These are phyloP conservation scores for Trilocha varians DNA, from an alignment of 2,888 invertebrate species.

Conservation along the genomic window DNA sequence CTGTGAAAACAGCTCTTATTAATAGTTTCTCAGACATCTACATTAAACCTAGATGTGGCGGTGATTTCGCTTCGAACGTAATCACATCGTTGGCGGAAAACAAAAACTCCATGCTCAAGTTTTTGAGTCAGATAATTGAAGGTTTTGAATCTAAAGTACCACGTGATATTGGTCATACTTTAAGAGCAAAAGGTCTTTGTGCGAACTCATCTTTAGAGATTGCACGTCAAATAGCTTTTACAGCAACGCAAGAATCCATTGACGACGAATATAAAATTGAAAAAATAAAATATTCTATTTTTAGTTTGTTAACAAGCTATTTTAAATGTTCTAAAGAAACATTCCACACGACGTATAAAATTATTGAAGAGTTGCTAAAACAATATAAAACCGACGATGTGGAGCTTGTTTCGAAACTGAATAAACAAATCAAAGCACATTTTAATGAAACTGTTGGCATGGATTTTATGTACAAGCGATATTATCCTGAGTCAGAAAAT, in stretches of 20 bases:
- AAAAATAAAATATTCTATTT: constrained; percentile 20
- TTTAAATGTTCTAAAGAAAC: constrained; percentile 36
- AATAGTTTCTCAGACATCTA: constrained; percentile 79
- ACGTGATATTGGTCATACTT: constrained; percentile 34
- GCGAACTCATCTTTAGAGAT: constrained; percentile 63
- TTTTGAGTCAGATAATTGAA: constrained; percentile 29
- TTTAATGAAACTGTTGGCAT: constrained; percentile 14
- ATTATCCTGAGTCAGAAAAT: constrained; percentile 35
- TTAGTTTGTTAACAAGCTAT: constrained; percentile 36
- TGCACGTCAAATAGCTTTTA: constrained; percentile 68
- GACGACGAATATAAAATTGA: constrained; percentile 9
- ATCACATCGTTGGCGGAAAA: constrained; percentile 61
- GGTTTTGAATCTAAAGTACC: constrained; percentile 13
- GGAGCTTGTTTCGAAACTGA: constrained; percentile 21
- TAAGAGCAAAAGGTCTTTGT: constrained; percentile 59
- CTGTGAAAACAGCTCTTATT: constrained; percentile 66
- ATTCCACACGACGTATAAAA: constrained; percentile 20
- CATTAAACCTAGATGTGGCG: constrained; percentile 67
- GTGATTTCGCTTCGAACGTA: constrained; percentile 41
- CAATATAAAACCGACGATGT: constrained; percentile 12
- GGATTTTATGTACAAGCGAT: constrained; percentile 31
- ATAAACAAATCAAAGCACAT: constrained; percentile 25
- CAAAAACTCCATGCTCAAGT: constrained; percentile 58
- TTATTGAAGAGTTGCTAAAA: constrained; percentile 23
- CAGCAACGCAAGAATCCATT: constrained; percentile 33